phyloP scores from a whole-genome alignment of 2,888 invertebrate genomes.

The Idaea dimidiata region DNA sequence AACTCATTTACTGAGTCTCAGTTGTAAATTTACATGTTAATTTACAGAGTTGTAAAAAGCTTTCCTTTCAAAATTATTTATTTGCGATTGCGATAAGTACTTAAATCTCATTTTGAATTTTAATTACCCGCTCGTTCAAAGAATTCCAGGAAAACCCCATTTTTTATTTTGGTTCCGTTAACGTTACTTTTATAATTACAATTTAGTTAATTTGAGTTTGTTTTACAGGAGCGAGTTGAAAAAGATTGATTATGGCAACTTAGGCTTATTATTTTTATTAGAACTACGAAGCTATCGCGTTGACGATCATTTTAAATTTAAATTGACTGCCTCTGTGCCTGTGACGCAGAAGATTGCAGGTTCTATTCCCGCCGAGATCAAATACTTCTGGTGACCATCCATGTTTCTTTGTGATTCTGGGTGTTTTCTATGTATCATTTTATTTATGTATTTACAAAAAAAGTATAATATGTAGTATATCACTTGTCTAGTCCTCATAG shows the following conservation, averaged over 20 bases:
- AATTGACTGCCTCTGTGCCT: no score
- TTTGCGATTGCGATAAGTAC: constrained; percentile 32
- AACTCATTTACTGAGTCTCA: constrained; percentile 22
- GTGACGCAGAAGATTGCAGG: no score
- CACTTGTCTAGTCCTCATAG: no score
- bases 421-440: no score
- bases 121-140: constrained; percentile 23
- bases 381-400: no score
- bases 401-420: no score
- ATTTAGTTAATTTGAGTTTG: neutral
- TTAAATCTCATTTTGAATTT: constrained; percentile 36
- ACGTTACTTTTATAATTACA: constrained; percentile 24
- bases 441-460: no score
- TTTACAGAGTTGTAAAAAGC: constrained; percentile 30
- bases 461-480: no score
- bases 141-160: constrained; percentile 12
- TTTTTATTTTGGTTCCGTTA: constrained; percentile 25
- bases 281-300: no score
- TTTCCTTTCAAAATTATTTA: constrained; percentile 35
- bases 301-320: no score
- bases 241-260: neutral
- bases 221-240: constrained; percentile 16
- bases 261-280: no score
- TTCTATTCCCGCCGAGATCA: no score
- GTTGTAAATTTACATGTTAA: constrained; percentile 33